Conservation (phyloP, 1,140 invertebrate species). For the Dreissena polymorpha region DNA sequence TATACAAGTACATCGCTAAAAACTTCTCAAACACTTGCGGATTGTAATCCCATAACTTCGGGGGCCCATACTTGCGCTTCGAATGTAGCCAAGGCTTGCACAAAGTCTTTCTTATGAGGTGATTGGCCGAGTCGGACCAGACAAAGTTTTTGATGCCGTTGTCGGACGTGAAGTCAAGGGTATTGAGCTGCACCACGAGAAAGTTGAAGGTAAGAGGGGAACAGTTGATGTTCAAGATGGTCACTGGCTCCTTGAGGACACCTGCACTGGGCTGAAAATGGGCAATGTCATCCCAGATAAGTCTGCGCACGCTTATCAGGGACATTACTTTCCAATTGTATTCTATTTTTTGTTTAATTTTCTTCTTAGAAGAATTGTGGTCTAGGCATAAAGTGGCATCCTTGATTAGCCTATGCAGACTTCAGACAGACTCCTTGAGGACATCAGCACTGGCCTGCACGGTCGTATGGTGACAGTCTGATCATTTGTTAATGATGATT, state of each 20-base stretch:
- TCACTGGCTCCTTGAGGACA: conserved; percentile 88
- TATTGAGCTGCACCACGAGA: conserved; percentile 92
- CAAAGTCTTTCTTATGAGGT: conserved; percentile 83
- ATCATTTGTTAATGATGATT: too few species aligned
- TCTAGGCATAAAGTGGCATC: background rate
- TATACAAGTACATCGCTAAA: conserved; percentile 79
- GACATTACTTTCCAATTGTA: background rate
- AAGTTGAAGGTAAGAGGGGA: conserved; percentile 89
- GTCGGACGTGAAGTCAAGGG: conserved; percentile 83
- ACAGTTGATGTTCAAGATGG: conserved; percentile 89
- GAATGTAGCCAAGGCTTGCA: conserved; percentile 70
- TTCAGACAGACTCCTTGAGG: background rate
- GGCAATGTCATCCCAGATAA: background rate
- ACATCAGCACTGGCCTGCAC: background rate
- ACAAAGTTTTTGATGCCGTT: conserved; percentile 89
- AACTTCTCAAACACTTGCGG: conserved; percentile 88
- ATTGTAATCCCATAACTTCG: conserved; percentile 86
- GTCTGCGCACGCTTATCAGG: background rate
- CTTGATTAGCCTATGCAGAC: background rate
- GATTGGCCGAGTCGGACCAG: conserved; percentile 85
- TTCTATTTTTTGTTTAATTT: background rate
- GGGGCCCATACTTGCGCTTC: conserved; percentile 84
- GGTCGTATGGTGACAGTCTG: too few species aligned
- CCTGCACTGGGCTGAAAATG: conserved; percentile 62
- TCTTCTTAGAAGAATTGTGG: background rate